phyloP scores from a whole-genome alignment of 2,888 invertebrate genomes.

The Prosopocoilus inquinatus region DNA sequence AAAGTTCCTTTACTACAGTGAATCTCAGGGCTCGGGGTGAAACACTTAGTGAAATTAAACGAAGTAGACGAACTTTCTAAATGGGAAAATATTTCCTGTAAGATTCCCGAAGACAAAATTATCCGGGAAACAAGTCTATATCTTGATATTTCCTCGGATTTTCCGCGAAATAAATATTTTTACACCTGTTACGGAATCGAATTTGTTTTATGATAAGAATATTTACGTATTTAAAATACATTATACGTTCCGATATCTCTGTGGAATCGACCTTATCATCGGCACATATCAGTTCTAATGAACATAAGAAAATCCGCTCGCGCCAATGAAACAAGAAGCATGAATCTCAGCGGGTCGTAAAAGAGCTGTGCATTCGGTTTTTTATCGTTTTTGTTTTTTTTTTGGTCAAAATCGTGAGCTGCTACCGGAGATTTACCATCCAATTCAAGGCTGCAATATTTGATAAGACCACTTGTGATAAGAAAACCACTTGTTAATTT shows the following conservation, averaged over 20 bases:
- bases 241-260: background rate
- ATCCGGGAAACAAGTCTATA: background rate
- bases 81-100: constrained; percentile 45
- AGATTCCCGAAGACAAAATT: constrained; percentile 1
- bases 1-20: constrained; percentile 37
- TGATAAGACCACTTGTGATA: constrained; percentile 21
- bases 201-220: background rate
- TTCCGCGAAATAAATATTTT: background rate
- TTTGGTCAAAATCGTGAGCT: constrained; percentile 9
- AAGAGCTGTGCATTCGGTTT: background rate
- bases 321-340: background rate
- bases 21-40: constrained; percentile 45
- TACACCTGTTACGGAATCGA: no score
- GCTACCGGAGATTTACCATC: constrained; percentile 22
- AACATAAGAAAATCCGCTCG: background rate
- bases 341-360: background rate
- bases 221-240: background rate
- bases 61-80: constrained; percentile 43
- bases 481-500: constrained; percentile 12
- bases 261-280: background rate
- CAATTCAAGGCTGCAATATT: constrained; percentile 23
- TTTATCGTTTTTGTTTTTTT: constrained; percentile 1
- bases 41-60: constrained; percentile 50
- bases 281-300: background rate
- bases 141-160: background rate